A percentile compares a stretch with the other conserved stretches of the same genome.
phyloP scores from a whole-genome alignment of 2,113 vertebrate species.

The Suncus etruscus region DNA sequence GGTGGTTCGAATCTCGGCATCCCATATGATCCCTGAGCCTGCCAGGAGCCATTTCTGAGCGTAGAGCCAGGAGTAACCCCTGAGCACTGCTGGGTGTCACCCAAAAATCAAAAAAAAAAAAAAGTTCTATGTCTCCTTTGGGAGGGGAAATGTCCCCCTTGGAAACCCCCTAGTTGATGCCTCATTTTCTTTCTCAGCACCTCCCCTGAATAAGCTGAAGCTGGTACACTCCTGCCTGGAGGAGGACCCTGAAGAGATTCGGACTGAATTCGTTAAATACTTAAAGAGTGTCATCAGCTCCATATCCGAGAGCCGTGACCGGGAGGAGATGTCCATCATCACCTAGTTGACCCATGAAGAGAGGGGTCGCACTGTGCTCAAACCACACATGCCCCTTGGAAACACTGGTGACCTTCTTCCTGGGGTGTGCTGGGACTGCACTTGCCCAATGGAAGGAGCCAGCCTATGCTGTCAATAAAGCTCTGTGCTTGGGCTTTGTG shows the following conservation, averaged over 20 bases:
- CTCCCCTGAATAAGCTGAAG: constrained; percentile 91
- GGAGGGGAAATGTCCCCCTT: background rate
- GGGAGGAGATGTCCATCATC: constrained; percentile 97
- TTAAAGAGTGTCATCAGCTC: constrained; percentile 90
- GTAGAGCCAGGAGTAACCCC: too few relatives aligned
- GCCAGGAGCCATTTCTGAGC: too few relatives aligned
- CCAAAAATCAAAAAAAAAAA: too few relatives aligned
- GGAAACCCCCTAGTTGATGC: background rate
- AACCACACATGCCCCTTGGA: too few relatives aligned
- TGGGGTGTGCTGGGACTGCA: background rate
- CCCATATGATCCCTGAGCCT: too few relatives aligned
- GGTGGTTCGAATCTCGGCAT: too few relatives aligned
- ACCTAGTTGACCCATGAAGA: constrained; percentile 80
- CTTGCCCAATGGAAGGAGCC: background rate
- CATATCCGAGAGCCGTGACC: constrained; percentile 94
- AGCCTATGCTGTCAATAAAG: background rate
- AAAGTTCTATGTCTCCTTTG: background rate
- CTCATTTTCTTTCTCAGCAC: constrained; percentile 85
- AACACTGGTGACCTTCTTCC: too few relatives aligned
- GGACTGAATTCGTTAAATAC: constrained; percentile 92
- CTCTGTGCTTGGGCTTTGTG: background rate
- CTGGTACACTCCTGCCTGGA: constrained; percentile 96
- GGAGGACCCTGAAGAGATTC: constrained; percentile 94
- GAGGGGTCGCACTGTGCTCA: too few relatives aligned
- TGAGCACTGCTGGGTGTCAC: too few relatives aligned